phyloP scores from a whole-genome alignment of 2,797 vertebrate genomes.

The Cryptoblepharus egeriae region DNA sequence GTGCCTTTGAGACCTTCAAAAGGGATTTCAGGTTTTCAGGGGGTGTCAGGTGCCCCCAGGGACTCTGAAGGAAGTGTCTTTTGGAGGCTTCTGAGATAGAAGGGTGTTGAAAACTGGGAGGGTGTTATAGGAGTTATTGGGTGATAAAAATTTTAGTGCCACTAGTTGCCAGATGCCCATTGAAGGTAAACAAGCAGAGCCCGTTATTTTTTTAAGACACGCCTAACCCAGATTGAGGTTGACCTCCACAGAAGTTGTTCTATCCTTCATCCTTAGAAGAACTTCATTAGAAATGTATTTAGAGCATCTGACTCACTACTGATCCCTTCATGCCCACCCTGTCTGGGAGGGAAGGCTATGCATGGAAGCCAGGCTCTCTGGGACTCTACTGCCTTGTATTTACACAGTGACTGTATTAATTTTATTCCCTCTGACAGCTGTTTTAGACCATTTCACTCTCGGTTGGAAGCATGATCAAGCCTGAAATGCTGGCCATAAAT shows the following conservation, averaged over 20 bases:
- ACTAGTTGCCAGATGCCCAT: too few relatives aligned
- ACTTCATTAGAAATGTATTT: background rate
- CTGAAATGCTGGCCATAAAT: conserved; percentile 68
- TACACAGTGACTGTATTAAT: conserved; percentile 59
- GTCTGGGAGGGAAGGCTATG: conserved; percentile 8
- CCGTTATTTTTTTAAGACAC: too few relatives aligned
- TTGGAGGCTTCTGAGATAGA: too few relatives aligned
- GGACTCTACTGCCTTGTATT: conserved; percentile 56
- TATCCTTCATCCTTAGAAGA: background rate
- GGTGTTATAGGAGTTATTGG: too few relatives aligned
- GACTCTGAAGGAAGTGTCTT: too few relatives aligned
- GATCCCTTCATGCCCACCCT: background rate
- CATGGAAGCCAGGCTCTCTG: conserved; percentile 17
- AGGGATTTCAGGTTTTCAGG: too few relatives aligned
- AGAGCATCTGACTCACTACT: background rate
- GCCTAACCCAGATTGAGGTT: background rate
- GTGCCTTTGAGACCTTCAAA: too few relatives aligned
- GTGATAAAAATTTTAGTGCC: too few relatives aligned
- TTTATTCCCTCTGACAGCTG: conserved; percentile 73
- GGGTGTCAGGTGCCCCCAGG: too few relatives aligned
- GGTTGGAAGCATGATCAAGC: conserved; percentile 63
- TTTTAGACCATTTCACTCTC: conserved; percentile 67
- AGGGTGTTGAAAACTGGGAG: too few relatives aligned
- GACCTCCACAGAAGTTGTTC: background rate
- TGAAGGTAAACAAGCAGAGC: too few relatives aligned